Base-by-base conservation (phyloP, 2,888 invertebrate genomes). In the Ptychoptera albimana region DNA sequence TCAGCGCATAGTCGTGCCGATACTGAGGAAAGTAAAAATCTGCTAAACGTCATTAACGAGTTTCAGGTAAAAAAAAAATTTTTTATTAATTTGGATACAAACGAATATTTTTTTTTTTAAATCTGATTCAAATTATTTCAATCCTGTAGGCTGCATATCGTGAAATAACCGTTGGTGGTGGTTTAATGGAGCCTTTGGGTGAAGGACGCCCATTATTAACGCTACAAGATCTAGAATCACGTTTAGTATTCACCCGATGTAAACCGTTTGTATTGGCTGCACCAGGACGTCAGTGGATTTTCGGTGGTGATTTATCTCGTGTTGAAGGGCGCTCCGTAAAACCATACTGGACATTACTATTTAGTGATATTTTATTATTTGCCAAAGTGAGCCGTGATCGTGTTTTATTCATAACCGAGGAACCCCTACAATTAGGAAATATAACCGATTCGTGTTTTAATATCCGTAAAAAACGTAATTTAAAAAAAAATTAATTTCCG, bases 231-330 rank as follows among this genome's bases (percentile, higher is more conserved):
- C 72, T 89, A 50, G 88, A 88, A 61, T 83, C 85, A 57, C 72
- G 88, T 55, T 73, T 89, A 60, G 88, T 89, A 54, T 89, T 89
- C 69, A 88, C 88, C 56, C 80, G 85, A 65, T 88, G 87, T 71
- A 87, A 85, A 75, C 87, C 88, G 43, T 89, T 89, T 61, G 79
- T 82, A 43, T 67, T 89, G 60, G 82, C 81, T 56, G 79, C 82
- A 54, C 79, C 83, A 42, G 86, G 86, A 23, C 73, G 88, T 42
- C 87, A 87, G 62, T 88, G 88, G 88, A 82, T 89, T 46, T 88
- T 88, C 54, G 88, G 87, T 6, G 87, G 88, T 0, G 87, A 88
- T 54, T 65, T 89, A 29, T 80, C 82, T 10, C 73, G 85, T 50
- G 82, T 87, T 2, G 88, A 88, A 66, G 86, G 87, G 1, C 72